Base-by-base conservation (phyloP, 1,140 invertebrate genomes). In the Bombus affinis region DNA sequence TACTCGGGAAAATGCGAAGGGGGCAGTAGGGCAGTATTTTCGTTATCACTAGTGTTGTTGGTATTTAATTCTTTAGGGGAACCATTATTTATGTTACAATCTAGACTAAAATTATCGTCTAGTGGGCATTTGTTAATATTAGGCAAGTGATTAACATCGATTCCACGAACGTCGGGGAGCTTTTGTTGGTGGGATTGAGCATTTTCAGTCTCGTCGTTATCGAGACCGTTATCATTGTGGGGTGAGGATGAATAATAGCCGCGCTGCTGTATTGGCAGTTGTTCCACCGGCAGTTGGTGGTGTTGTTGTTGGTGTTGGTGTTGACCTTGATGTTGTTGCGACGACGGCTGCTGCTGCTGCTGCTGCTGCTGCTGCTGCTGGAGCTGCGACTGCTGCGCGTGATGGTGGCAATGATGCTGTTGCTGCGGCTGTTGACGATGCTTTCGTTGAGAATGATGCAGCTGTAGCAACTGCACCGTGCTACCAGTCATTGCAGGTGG, bases 1-100 rank as follows among this genome's bases (percentile, higher is more conserved):
- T 95, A 95, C 91, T 96, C 94, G 85, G 95, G 95, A 92, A 95
- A 95, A 94, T 95, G 93, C 89, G 93, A 92, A 91, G 93, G 93
- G 91, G 94, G 92, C 81, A 95, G 91, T 92, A 95, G 94, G 92
- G 94, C 94, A 93, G 93, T 95, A 94, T 94, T 95, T 93, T 95
- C 93, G 88, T 94, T 95, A 94, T 93, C 93, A 93, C 93, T 95
- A 93, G 92, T 93, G 89, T 94, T 94, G 90, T 94, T 94, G 90
- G 92, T 95, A 95, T 91, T 94, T 92, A 94, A 92, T 92, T 93
- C 92, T 92, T 94, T 93, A 76, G 91, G 90, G 90, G 92, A 92
- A 92, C 92, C 92, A 92, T 94, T 94, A 92, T 94, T 94, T 95
- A 95, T 95, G 86, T 95, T 95, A 95, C 94, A 95, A 92, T 94